These are phyloP conservation scores for Andrena fulva DNA, from an alignment of 2,888 invertebrate species.

Conservation along the genomic window DNA sequence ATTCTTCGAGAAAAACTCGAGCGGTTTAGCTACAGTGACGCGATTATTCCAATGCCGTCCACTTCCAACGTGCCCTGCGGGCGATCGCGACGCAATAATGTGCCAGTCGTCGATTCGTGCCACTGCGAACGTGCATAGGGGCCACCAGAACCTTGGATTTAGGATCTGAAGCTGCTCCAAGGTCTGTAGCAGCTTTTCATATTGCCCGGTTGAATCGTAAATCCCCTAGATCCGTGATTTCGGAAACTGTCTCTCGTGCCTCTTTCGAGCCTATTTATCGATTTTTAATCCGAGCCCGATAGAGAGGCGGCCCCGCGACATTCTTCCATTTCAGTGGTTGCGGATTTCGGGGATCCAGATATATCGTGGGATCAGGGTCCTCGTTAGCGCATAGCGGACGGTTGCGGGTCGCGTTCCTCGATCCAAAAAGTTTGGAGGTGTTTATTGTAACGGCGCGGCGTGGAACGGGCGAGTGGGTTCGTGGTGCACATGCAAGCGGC, in stretches of 20 bases:
- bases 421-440: conserved; percentile 41
- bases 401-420: conserved; percentile 3
- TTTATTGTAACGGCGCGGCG: conserved; percentile 42
- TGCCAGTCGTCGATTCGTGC: not conserved
- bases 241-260: not conserved
- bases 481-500: conserved; percentile 23
- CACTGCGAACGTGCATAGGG: not conserved
- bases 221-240: too few relatives aligned
- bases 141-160: not conserved
- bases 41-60: not conserved
- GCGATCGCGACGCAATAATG: not conserved
- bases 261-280: not conserved
- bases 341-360: not conserved
- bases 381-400: not conserved
- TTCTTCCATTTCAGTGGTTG: not conserved
- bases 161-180: not conserved
- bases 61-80: not conserved
- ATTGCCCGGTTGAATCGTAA: too few relatives aligned
- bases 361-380: conserved; percentile 1
- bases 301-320: not conserved
- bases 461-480: conserved; percentile 39
- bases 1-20: conserved; percentile 28
- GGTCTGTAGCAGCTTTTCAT: conserved; percentile 28
- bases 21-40: not conserved
- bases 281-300: not conserved